Evolutionary conservation across 2,888 invertebrate species (phyloP).

Genomic region (Lamproptera curius): DNA sequence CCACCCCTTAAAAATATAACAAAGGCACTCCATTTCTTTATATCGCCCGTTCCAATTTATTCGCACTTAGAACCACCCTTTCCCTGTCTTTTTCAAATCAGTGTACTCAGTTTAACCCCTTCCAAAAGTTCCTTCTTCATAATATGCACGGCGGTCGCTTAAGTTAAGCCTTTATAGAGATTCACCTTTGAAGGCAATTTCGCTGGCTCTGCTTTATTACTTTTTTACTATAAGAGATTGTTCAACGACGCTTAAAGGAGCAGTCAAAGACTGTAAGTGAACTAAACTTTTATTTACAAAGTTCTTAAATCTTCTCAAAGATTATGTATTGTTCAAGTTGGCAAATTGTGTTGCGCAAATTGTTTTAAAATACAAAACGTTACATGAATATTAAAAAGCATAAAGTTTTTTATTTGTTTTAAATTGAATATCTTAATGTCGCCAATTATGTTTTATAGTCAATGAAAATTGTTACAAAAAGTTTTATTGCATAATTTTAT

Average conservation of each 20-base stretch:
- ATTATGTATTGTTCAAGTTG: too few relatives aligned
- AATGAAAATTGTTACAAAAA: too few relatives aligned
- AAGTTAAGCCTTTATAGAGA: constrained; percentile 34
- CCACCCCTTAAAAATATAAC: constrained; percentile 13
- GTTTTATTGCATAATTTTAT: too few relatives aligned
- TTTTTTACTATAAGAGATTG: constrained; percentile 34
- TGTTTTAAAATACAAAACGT: too few relatives aligned
- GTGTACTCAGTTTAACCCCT: constrained; percentile 62
- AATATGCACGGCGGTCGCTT: constrained; percentile 41
- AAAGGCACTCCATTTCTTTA: constrained; percentile 25
- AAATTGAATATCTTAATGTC: too few relatives aligned
- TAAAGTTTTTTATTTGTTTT: too few relatives aligned
- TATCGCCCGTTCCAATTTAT: constrained; percentile 49
- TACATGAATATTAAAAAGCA: too few relatives aligned
- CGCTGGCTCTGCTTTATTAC: constrained; percentile 50
- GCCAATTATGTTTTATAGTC: too few relatives aligned
- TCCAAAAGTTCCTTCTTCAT: constrained; percentile 59
- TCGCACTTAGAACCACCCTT: constrained; percentile 60
- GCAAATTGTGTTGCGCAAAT: too few relatives aligned
- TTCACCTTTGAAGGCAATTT: constrained; percentile 39
- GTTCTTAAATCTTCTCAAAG: too few relatives aligned
- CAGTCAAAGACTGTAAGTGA: constrained; percentile 37
- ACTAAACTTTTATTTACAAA: constrained; percentile 28
- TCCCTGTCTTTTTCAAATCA: constrained; percentile 54
- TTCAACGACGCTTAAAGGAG: constrained; percentile 39